Conservation (phyloP, 1,140 invertebrate genomes). For the Lasaia peninsularis region DNA sequence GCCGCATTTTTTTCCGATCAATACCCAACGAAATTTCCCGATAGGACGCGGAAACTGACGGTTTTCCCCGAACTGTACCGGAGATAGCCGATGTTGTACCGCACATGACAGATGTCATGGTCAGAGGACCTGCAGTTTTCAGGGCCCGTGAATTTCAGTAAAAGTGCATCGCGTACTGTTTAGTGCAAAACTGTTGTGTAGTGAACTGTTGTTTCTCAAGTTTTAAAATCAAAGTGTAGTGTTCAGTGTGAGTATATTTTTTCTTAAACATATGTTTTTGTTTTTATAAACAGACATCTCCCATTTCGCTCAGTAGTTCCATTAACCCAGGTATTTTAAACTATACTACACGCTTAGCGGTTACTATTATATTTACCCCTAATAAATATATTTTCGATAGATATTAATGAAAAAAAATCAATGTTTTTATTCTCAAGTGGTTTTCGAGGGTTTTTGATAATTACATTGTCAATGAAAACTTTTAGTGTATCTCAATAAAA, state of each 20-base stretch:
- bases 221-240: conserved; percentile 24
- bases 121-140: conserved; percentile 58
- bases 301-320: not conserved
- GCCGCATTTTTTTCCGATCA: conserved; percentile 51
- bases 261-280: conserved; percentile 6
- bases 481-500: not conserved
- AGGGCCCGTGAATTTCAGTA: conserved; percentile 55
- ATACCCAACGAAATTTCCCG: conserved; percentile 33
- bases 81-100: conserved; percentile 37
- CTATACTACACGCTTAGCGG: too few relatives aligned
- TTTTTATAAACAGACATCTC: conserved; percentile 8
- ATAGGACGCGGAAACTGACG: conserved; percentile 22
- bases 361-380: too few relatives aligned
- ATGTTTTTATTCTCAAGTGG: conserved; percentile 19
- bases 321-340: not conserved
- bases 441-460: not conserved
- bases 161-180: conserved; percentile 51
- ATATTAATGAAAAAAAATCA: conserved; percentile 15
- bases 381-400: too few relatives aligned
- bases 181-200: conserved; percentile 41
- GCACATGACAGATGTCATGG: conserved; percentile 69
- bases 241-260: conserved; percentile 52
- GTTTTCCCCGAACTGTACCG: conserved; percentile 35
- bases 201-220: conserved; percentile 33
- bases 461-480: not conserved